Evolutionary conservation across 2,113 vertebrate species (phyloP).

Genomic region (Rhinoderma darwinii): DNA sequence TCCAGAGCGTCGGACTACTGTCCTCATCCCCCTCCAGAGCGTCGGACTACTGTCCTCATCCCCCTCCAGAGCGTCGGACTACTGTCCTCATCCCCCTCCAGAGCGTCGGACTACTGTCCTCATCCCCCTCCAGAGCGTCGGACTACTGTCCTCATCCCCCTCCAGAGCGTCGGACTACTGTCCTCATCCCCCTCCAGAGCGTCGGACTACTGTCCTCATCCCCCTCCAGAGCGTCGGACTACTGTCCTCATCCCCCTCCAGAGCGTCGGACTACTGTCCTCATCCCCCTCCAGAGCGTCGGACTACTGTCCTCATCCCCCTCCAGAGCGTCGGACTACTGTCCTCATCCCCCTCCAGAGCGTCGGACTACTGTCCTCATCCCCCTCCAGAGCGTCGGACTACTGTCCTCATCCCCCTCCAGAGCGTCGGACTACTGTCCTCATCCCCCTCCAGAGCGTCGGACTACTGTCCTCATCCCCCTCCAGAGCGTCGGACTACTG

Average conservation of each 20-base stretch:
- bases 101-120: no score
- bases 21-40: background rate
- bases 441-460: no score
- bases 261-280: background rate
- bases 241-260: background rate
- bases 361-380: background rate
- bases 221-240: background rate
- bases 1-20: background rate
- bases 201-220: background rate
- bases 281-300: background rate
- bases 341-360: background rate
- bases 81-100: no score
- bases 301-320: background rate
- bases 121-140: background rate
- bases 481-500: no score
- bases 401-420: no score
- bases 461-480: no score
- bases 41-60: background rate
- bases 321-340: background rate
- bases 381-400: no score
- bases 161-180: background rate
- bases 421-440: no score
- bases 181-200: background rate
- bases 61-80: background rate
- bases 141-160: background rate